A percentile compares a stretch with the other conserved stretches of the same genome.
Evolutionary conservation across 1,140 invertebrate genomes (phyloP).

Genomic region (Anastrepha ludens): DNA sequence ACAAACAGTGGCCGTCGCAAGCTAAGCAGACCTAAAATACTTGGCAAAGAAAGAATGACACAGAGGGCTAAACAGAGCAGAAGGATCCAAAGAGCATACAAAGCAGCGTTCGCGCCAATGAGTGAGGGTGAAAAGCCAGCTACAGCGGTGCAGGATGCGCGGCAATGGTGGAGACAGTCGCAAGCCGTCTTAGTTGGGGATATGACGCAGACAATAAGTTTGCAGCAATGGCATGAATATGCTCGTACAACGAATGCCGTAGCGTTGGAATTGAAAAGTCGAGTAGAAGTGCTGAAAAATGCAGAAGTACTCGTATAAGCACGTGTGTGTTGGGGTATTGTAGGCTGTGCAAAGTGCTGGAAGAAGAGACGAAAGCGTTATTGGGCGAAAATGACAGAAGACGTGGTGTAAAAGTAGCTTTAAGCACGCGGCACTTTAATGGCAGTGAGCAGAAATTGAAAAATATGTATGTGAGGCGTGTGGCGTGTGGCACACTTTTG

Average conservation of each 20-base stretch:
- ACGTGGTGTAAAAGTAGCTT: neutral
- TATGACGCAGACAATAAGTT: constrained; percentile 8
- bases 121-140: neutral
- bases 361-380: neutral
- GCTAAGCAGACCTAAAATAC: neutral
- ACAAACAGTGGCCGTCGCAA: neutral
- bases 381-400: neutral
- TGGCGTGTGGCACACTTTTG: too few species aligned
- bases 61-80: constrained; percentile 30
- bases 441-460: neutral
- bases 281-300: neutral
- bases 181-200: neutral
- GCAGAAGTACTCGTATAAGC: neutral
- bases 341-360: neutral
- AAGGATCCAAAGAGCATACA: constrained; percentile 21
- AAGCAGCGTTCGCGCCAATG: neutral
- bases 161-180: neutral
- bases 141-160: neutral
- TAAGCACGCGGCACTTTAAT: neutral
- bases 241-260: neutral
- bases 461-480: too few species aligned
- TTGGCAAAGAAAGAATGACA: constrained; percentile 3
- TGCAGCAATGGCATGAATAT: neutral
- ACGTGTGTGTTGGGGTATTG: neutral
- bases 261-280: constrained; percentile 11